phyloP scores from a whole-genome alignment of 2,113 vertebrate species.

The Triplophysa siluroides region DNA sequence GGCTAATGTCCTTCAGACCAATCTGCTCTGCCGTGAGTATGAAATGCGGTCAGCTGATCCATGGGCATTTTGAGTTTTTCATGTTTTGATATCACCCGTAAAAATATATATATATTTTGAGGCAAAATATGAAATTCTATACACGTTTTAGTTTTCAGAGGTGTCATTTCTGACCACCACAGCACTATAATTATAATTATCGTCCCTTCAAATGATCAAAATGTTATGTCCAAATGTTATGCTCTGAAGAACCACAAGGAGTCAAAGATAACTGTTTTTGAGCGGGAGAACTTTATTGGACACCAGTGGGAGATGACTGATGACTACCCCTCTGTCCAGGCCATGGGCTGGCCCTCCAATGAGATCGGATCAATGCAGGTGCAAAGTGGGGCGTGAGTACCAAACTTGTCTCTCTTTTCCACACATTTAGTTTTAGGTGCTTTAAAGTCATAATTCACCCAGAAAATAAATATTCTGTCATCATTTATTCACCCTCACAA shows the following conservation, averaged over 20 bases:
- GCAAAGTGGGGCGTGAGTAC: slow-evolving; percentile 88
- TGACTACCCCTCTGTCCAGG: slow-evolving; percentile 94
- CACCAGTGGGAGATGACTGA: slow-evolving; percentile 89
- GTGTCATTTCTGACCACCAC: too few relatives aligned
- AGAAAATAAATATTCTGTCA: too few relatives aligned
- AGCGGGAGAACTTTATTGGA: slow-evolving; percentile 94
- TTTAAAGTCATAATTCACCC: too few relatives aligned
- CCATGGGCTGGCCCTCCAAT: slow-evolving; percentile 94
- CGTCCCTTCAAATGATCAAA: background rate
- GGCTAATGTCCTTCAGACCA: slow-evolving; percentile 95
- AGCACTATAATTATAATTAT: too few relatives aligned
- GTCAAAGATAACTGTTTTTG: slow-evolving; percentile 88
- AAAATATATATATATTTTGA: too few relatives aligned
- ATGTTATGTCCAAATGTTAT: background rate
- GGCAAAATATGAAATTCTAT: too few relatives aligned
- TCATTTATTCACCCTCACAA: too few relatives aligned
- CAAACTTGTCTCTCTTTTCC: background rate
- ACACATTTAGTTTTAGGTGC: background rate
- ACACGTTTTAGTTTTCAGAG: too few relatives aligned
- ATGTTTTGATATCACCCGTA: too few relatives aligned
- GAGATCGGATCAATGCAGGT: slow-evolving; percentile 97
- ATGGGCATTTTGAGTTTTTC: background rate
- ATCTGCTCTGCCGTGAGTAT: slow-evolving; percentile 91
- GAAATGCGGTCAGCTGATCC: background rate
- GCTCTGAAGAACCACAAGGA: slow-evolving; percentile 88